phyloP scores from a whole-genome alignment of 2,113 vertebrate species.

The Psittacula cyanocephala region DNA sequence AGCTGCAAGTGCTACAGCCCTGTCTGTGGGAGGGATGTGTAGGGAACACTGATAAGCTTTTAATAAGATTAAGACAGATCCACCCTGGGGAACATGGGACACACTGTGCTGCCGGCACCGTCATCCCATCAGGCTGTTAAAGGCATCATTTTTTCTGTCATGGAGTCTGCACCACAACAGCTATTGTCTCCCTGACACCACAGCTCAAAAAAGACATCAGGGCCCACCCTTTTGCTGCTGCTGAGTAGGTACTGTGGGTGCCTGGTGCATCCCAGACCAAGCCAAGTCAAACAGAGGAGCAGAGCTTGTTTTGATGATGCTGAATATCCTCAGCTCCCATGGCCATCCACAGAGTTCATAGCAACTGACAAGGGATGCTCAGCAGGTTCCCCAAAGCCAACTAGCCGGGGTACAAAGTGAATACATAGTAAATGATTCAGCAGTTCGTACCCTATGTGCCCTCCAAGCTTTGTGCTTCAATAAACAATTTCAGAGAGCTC shows the following conservation, averaged over 20 bases:
- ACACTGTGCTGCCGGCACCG: accelerated
- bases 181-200: background rate
- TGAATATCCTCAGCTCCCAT: background rate
- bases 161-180: background rate
- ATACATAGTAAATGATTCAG: slow-evolving; percentile 9
- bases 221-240: background rate
- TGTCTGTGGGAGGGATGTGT: background rate
- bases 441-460: background rate
- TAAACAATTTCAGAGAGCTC: background rate
- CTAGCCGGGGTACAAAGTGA: background rate
- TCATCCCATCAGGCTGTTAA: background rate
- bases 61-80: background rate
- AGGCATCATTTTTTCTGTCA: accelerated
- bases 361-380: background rate
- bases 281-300: background rate
- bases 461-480: slow-evolving; percentile 17
- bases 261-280: background rate
- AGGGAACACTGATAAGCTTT: background rate
- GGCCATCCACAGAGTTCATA: background rate
- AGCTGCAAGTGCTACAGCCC: background rate
- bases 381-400: slow-evolving; percentile 10
- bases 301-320: background rate
- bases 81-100: background rate
- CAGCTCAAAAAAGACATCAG: background rate
- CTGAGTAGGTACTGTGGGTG: background rate